Conservation (phyloP, 2,888 invertebrate species). For the Tridacna gigas region DNA sequence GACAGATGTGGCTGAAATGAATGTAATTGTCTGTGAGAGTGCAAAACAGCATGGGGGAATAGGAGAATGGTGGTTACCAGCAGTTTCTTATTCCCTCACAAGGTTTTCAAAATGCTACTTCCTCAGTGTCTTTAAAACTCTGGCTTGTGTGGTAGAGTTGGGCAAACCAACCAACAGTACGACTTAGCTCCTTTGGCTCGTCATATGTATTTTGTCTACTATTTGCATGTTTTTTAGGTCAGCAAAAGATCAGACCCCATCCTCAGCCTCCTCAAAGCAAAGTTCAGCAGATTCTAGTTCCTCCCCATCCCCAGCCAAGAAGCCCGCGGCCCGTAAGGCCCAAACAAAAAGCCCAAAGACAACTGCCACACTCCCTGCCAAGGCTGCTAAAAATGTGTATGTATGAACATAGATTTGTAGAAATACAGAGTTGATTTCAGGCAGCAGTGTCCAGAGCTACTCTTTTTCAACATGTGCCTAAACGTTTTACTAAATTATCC, state of each 20-base stretch:
- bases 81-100: background rate
- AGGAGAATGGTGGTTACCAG: background rate
- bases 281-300: slow-evolving; percentile 46
- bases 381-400: slow-evolving; percentile 47
- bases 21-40: background rate
- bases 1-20: too few relatives aligned
- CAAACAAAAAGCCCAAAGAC: slow-evolving; percentile 45
- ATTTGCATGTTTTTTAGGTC: background rate
- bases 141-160: too few relatives aligned
- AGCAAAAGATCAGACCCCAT: background rate
- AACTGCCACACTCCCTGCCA: slow-evolving; percentile 46
- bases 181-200: too few relatives aligned
- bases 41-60: background rate
- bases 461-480: too few relatives aligned
- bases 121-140: background rate
- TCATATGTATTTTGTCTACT: too few relatives aligned
- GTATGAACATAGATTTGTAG: slow-evolving; percentile 5
- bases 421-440: too few relatives aligned
- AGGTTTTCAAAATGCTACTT: background rate
- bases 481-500: too few relatives aligned
- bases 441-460: too few relatives aligned
- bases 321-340: slow-evolving; percentile 12
- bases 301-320: slow-evolving; percentile 47
- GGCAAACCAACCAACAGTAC: too few relatives aligned
- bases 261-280: slow-evolving; percentile 28